These are phyloP conservation scores for Amphiduros pacificus DNA, from an alignment of 2,888 invertebrate genomes.

Conservation along the genomic window DNA sequence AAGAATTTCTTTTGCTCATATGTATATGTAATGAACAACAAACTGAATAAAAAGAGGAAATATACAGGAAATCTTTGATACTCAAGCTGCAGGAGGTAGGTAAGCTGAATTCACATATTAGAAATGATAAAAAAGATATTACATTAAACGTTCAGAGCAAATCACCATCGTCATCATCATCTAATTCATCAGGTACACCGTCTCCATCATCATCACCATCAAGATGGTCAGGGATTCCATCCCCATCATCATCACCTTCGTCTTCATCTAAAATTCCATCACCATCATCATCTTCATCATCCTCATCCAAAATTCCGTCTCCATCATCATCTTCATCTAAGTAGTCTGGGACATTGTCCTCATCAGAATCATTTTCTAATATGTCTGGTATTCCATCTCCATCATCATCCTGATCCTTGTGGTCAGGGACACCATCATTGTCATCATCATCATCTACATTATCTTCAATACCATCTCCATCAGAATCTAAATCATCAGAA, in stretches of 20 bases:
- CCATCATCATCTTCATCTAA: neutral
- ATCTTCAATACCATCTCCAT: neutral
- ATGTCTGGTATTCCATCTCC: neutral
- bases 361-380: neutral
- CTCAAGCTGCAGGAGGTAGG: no score
- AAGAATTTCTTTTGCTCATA: no score
- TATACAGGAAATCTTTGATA: no score
- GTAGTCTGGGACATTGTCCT: neutral
- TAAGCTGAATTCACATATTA: no score
- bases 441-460: neutral
- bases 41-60: no score
- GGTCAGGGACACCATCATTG: neutral
- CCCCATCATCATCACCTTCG: slow-evolving; percentile 37
- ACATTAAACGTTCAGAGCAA: no score
- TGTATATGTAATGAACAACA: no score
- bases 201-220: slow-evolving; percentile 33
- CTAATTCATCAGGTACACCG: slow-evolving; percentile 21
- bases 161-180: no score
- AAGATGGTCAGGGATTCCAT: slow-evolving; percentile 29
- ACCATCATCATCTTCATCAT: slow-evolving; percentile 31
- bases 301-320: neutral
- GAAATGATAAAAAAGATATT: no score
- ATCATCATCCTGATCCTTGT: neutral
- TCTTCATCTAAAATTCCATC: slow-evolving; percentile 40
- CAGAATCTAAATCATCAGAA: slow-evolving; percentile 4